A percentile compares a stretch with the other conserved stretches of the same genome.
These are phyloP conservation scores for Adela reaumurella DNA, from an alignment of 2,888 invertebrate species.

Conservation along the genomic window DNA sequence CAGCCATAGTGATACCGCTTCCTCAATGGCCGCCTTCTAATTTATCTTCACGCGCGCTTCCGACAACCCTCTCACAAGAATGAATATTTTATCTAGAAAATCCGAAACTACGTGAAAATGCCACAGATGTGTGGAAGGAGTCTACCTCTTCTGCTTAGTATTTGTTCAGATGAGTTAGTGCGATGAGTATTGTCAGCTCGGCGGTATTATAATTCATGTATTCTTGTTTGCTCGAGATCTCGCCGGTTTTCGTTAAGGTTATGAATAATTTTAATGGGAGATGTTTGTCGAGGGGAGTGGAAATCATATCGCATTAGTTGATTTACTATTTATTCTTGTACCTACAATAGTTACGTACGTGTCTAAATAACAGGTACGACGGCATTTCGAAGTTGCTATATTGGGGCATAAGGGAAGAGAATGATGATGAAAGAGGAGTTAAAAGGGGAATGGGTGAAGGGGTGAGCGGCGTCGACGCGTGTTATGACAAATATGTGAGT, in stretches of 20 bases:
- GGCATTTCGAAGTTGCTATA: too few species aligned
- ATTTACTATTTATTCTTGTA: too few species aligned
- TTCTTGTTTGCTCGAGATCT: not conserved
- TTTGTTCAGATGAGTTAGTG: not conserved
- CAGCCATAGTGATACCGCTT: slow-evolving; percentile 20
- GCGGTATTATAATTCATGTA: not conserved
- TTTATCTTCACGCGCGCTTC: not conserved
- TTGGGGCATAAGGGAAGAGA: too few species aligned
- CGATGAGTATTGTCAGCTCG: not conserved
- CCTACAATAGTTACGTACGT: too few species aligned
- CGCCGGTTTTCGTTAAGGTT: not conserved
- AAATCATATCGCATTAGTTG: not conserved
- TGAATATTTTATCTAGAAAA: too few species aligned
- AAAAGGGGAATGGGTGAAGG: too few species aligned
- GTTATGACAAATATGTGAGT: slow-evolving; percentile 57
- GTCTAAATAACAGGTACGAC: too few species aligned
- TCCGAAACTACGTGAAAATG: too few species aligned
- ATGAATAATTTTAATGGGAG: not conserved
- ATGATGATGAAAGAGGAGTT: too few species aligned
- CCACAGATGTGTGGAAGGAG: too few species aligned
- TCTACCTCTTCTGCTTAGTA: not conserved
- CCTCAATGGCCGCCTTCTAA: not conserved
- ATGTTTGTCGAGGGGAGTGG: not conserved
- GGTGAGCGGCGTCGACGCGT: slow-evolving; percentile 22
- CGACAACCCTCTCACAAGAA: not conserved